Percentiles rank a stretch among this genome's conserved stretches.
Evolutionary conservation across 1,140 invertebrate species (phyloP).

Genomic region (Anthonomus grandis): DNA sequence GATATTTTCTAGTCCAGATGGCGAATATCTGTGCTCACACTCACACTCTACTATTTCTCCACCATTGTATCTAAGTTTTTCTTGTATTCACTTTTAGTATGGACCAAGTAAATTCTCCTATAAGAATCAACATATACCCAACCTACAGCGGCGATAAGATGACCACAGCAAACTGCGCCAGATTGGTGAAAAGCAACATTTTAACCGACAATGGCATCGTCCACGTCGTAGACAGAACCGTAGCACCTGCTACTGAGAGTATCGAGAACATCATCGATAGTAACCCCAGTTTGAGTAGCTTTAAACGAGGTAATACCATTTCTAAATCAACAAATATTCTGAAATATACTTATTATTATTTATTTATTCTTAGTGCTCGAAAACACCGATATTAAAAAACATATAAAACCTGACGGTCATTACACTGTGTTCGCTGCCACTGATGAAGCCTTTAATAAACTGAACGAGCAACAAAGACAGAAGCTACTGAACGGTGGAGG

Average conservation of each 20-base stretch:
- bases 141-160: constrained; percentile 47
- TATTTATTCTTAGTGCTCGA: constrained; percentile 46
- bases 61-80: too few species aligned
- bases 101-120: constrained; percentile 51
- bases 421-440: constrained; percentile 64
- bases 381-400: constrained; percentile 53
- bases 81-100: constrained; percentile 46
- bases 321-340: too few species aligned
- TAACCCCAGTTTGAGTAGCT: constrained; percentile 38
- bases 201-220: constrained; percentile 65
- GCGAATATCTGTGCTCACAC: too few species aligned
- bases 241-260: constrained; percentile 54
- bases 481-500: constrained; percentile 50
- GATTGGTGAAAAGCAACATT: constrained; percentile 50
- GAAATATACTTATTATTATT: too few species aligned
- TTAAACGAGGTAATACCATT: constrained; percentile 42
- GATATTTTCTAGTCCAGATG: too few species aligned
- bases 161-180: constrained; percentile 57
- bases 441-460: constrained; percentile 60
- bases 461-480: constrained; percentile 48
- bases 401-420: constrained; percentile 53
- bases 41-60: too few species aligned
- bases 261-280: constrained; percentile 49
- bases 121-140: constrained; percentile 62
- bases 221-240: constrained; percentile 61